These are phyloP conservation scores for Balaeniceps rex DNA, from an alignment of 2,113 vertebrate species.

Conservation along the genomic window DNA sequence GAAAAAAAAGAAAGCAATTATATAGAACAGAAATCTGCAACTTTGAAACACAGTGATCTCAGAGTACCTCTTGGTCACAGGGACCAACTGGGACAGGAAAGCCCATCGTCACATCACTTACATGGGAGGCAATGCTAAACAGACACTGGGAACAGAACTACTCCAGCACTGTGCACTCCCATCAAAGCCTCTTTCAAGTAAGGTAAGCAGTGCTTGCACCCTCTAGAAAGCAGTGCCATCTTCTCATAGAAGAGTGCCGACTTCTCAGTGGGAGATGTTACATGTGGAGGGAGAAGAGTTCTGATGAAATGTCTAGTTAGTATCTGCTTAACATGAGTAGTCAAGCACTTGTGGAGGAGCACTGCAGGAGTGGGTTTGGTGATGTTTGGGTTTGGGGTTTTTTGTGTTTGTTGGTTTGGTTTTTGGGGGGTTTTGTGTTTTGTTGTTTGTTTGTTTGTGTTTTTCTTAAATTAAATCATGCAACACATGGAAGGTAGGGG, in stretches of 20 bases:
- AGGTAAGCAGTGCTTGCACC: neutral
- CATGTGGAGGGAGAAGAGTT: neutral
- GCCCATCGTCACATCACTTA: neutral
- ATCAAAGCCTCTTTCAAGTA: slow-evolving; percentile 41
- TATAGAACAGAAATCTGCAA: slow-evolving; percentile 61
- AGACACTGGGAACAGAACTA: slow-evolving; percentile 25
- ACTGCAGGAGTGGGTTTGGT: neutral
- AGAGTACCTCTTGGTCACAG: neutral
- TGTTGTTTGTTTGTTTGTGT: too few species aligned
- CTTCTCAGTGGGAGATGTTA: neutral
- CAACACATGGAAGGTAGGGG: slow-evolving; percentile 36
- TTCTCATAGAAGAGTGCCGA: neutral
- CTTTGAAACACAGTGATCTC: slow-evolving; percentile 42
- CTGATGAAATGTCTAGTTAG: neutral
- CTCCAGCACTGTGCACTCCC: neutral
- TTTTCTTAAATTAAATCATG: neutral
- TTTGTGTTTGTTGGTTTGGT: neutral
- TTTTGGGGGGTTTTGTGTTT: too few species aligned
- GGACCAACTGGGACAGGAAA: neutral
- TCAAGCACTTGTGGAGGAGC: slow-evolving; percentile 27
- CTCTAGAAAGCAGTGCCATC: neutral
- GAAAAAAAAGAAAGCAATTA: slow-evolving; percentile 40
- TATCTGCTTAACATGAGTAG: neutral
- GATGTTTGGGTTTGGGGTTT: neutral
- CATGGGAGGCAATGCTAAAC: neutral